Percentiles rank a stretch among this genome's conserved stretches.
phyloP scores from a whole-genome alignment of 2,888 invertebrate genomes.

The Myopa tessellatipennis region DNA sequence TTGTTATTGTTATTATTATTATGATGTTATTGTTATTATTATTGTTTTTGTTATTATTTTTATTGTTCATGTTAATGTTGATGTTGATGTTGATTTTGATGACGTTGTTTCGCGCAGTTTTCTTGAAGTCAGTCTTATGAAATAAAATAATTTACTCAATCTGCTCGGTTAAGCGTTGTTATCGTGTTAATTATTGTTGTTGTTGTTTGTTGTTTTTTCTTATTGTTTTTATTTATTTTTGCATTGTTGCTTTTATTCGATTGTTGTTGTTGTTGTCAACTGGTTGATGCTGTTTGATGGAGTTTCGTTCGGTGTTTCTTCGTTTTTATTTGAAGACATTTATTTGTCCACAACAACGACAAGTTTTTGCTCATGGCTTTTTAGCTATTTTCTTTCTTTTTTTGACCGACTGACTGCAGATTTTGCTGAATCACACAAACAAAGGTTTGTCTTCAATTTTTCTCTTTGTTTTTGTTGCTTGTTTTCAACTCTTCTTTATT shows the following conservation, averaged over 20 bases:
- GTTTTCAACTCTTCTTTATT: too few relatives aligned
- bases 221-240: too few relatives aligned
- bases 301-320: too few relatives aligned
- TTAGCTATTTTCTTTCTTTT: too few relatives aligned
- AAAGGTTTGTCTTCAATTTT: not conserved
- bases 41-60: too few relatives aligned
- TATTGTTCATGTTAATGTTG: not conserved
- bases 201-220: not conserved
- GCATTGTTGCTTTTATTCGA: not conserved
- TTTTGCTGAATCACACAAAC: not conserved
- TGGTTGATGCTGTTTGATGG: too few relatives aligned
- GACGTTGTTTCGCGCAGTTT: not conserved
- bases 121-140: slow-evolving; percentile 1
- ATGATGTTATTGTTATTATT: too few relatives aligned
- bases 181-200: not conserved
- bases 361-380: too few relatives aligned
- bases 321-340: too few relatives aligned
- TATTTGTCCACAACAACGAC: too few relatives aligned
- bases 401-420: not conserved
- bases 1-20: too few relatives aligned
- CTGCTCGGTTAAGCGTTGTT: slow-evolving; percentile 1
- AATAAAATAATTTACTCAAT: not conserved
- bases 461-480: not conserved
- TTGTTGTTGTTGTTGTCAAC: not conserved
- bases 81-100: not conserved